Evolutionary conservation across 2,113 vertebrate genomes (phyloP).

Genomic region (Clinocottus analis): DNA sequence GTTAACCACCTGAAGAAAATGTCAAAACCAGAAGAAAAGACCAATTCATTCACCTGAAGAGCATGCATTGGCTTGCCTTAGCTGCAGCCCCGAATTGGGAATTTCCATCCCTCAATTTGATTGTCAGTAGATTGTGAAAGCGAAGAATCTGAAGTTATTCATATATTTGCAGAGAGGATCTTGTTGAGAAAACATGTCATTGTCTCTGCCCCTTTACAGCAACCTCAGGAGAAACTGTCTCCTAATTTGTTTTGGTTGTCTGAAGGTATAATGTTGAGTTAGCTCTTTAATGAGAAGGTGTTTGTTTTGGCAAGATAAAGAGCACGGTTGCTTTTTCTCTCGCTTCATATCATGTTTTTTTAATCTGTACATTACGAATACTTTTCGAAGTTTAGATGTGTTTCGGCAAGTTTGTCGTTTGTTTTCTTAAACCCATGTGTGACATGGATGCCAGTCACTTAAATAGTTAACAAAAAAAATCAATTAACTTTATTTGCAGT

Average conservation of each 20-base stretch:
- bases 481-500: background rate
- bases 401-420: background rate
- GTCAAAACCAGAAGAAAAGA: background rate
- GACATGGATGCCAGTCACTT: background rate
- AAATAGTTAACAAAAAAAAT: background rate
- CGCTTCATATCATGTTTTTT: background rate
- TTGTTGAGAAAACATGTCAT: background rate
- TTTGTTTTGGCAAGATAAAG: background rate
- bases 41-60: background rate
- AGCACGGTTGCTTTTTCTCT: background rate
- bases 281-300: background rate
- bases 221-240: background rate
- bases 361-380: background rate
- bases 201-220: background rate
- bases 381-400: too few species aligned
- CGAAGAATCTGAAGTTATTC: background rate
- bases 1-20: background rate
- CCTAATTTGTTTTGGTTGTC: constrained; percentile 2
- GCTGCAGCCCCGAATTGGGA: background rate
- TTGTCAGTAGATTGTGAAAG: background rate
- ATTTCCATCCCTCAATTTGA: background rate
- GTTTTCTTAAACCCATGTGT: background rate
- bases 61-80: background rate
- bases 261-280: background rate
- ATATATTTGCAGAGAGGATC: background rate